Evolutionary conservation across 2,113 vertebrate species (phyloP).

Genomic region (Vulpes lagopus): DNA sequence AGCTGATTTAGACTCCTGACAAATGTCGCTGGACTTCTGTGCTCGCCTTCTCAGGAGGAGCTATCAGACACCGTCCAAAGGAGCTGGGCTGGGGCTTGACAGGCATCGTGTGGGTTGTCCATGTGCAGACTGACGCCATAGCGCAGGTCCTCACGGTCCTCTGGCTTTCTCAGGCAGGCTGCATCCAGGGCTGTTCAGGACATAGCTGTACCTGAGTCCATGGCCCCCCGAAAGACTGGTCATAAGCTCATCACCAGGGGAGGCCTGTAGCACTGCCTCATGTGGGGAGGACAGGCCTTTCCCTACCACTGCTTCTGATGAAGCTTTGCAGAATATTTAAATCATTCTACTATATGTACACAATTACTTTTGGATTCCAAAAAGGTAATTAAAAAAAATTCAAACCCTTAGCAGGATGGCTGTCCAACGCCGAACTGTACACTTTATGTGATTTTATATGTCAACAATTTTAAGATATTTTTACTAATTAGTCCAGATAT

Average conservation of each 20-base stretch:
- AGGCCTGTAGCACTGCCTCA: neutral
- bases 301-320: neutral
- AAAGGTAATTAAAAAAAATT: neutral
- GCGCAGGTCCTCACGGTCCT: neutral
- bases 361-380: neutral
- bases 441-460: neutral
- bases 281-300: neutral
- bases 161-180: neutral
- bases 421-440: neutral
- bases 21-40: neutral
- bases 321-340: neutral
- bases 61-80: neutral
- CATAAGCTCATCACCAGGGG: neutral
- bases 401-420: neutral
- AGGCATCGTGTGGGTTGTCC: neutral
- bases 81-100: neutral
- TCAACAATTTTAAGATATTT: neutral
- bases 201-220: neutral
- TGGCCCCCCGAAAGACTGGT: rapidly evolving
- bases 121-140: neutral
- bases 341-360: neutral
- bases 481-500: neutral
- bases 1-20: neutral
- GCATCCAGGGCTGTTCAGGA: no score
- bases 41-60: neutral